Evolutionary conservation across 2,797 vertebrate species (phyloP), one percentile per base, ranked within the genome.

Genomic region (Leuciscus waleckii): DNA sequence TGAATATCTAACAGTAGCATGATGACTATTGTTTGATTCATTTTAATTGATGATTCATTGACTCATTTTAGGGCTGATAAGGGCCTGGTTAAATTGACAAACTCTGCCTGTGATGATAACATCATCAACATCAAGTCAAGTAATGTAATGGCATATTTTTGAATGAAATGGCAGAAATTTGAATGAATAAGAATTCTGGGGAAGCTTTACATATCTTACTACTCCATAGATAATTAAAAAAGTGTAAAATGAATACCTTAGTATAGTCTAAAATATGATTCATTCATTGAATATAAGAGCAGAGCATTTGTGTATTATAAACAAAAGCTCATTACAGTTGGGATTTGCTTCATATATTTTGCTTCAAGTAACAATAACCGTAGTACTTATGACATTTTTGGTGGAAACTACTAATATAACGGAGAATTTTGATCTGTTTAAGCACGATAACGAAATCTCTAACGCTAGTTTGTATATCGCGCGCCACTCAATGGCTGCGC

Each of bases 191-290:
- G 0, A 54, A 67, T 29, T 16, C 23, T 39, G 9, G 29, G 39
- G 54, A 82, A 46, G 2, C 32, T 7, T 58, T 10, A 21, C 16
- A 2, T 43, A 58, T 65, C 6, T 17, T 26, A 73, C 17, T 10
- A n/a, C 23, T 5, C 35, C 17, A 21, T 14, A 37, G 11, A 11
- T 16, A 29, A 76, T 6, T 43, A 29, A 63, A 78, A 78, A 21
- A 0, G 14, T 76, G 16, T 41, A n/a, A n/a, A 21, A 7, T 41
- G 0, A 43, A 63, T 19, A n/a, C 26, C 11, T 0, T 23, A 29
- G 5, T 37, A 37, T 11, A 49, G 43, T 29, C 35, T 32, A 68
- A 65, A 37, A 35, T 16, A 9, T 54, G 23, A 77, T 17, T 68
- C 2, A 74, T 21, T 75, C 11, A 63, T 1, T 23, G 9, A 49